phyloP scores from a whole-genome alignment of 2,888 invertebrate genomes.

The Phrixothrix hirtus region DNA sequence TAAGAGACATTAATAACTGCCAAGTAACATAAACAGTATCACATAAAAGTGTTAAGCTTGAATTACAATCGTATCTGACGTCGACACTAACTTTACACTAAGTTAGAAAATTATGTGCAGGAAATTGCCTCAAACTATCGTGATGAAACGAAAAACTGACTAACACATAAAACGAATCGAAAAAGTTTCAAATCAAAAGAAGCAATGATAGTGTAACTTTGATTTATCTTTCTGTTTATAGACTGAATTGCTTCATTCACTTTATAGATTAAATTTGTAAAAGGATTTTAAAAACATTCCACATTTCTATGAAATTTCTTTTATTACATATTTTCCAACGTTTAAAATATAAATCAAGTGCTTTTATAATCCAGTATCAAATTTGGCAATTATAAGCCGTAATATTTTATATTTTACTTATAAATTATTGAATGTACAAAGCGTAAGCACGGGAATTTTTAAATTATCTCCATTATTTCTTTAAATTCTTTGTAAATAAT shows the following conservation, averaged over 20 bases:
- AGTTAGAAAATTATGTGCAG: constrained; percentile 27
- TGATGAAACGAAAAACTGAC: constrained; percentile 31
- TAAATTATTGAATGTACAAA: too few relatives aligned
- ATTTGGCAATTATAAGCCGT: too few relatives aligned
- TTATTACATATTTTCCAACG: too few relatives aligned
- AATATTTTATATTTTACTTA: too few relatives aligned
- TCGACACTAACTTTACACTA: constrained; percentile 31
- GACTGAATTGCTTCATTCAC: constrained; percentile 39
- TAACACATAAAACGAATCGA: constrained; percentile 39
- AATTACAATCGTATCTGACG: constrained; percentile 31
- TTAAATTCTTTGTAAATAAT: too few relatives aligned
- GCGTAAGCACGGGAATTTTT: too few relatives aligned
- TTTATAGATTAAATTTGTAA: constrained; percentile 27
- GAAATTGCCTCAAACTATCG: constrained; percentile 33
- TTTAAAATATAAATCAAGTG: too few relatives aligned
- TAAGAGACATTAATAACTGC: constrained; percentile 34
- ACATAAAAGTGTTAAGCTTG: constrained; percentile 33
- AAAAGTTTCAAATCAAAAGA: constrained; percentile 44
- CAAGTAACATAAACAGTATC: constrained; percentile 35
- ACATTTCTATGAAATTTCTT: constrained; percentile 13
- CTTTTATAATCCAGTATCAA: too few relatives aligned
- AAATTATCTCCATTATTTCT: too few relatives aligned
- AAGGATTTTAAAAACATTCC: constrained; percentile 13
- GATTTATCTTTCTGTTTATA: constrained; percentile 40
- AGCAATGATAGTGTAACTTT: constrained; percentile 44